Evolutionary conservation across 1,140 invertebrate species (phyloP).

Genomic region (Diachasma alloeum): DNA sequence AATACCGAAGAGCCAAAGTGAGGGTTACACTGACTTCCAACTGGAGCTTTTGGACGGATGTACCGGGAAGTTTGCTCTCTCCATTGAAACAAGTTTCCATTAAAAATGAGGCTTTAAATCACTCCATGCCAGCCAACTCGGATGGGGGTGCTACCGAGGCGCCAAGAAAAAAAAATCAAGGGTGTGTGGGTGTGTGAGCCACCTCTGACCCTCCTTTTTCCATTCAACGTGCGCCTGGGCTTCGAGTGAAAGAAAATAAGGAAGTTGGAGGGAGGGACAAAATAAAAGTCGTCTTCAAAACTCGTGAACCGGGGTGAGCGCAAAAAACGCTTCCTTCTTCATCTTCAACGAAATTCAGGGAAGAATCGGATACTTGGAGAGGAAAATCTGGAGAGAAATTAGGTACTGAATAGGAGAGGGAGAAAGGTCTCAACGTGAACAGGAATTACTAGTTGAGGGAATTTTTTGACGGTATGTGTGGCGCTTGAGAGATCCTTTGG

Average conservation of each 20-base stretch:
- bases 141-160: not conserved
- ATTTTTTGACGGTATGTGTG: too few species aligned
- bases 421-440: not conserved
- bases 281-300: not conserved
- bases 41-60: not conserved
- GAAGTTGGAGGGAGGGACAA: not conserved
- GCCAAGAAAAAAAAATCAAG: not conserved
- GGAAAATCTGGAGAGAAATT: not conserved
- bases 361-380: not conserved
- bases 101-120: not conserved
- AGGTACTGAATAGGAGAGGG: not conserved
- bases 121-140: not conserved
- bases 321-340: not conserved
- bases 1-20: not conserved
- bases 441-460: too few species aligned
- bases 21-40: not conserved
- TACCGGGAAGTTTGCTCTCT: not conserved
- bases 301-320: not conserved
- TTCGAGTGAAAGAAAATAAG: not conserved
- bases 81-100: not conserved
- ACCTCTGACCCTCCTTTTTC: not conserved
- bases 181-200: not conserved
- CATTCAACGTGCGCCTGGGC: not conserved
- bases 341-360: not conserved
- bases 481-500: too few species aligned